A percentile compares a stretch with the other conserved stretches of the same genome.
phyloP scores from a whole-genome alignment of 2,888 invertebrate genomes.

The Acrobasis consociella region DNA sequence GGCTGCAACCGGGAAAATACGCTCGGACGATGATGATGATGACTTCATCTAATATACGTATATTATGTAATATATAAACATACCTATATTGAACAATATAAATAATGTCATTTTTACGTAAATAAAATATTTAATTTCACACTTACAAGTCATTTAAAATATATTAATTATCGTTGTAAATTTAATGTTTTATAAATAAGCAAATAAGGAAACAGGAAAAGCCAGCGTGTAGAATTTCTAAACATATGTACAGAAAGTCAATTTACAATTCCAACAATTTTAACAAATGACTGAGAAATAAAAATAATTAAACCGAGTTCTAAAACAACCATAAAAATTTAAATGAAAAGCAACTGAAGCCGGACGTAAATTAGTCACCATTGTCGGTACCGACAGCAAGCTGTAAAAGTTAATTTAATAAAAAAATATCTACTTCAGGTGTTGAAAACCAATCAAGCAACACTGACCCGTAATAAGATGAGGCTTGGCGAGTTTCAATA shows the following conservation, averaged over 20 bases:
- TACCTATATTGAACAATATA: too few relatives aligned
- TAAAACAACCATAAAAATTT: conserved; percentile 52
- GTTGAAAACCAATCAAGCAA: conserved; percentile 79
- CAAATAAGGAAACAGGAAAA: background rate
- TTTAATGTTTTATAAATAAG: background rate
- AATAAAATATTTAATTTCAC: too few relatives aligned
- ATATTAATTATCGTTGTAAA: background rate
- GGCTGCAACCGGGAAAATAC: too few relatives aligned
- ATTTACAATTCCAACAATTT: conserved; percentile 37
- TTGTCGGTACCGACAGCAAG: conserved; percentile 55
- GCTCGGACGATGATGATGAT: too few relatives aligned
- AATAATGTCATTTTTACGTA: too few relatives aligned
- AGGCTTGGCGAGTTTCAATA: conserved; percentile 33
- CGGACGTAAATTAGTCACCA: conserved; percentile 69
- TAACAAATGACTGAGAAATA: conserved; percentile 41
- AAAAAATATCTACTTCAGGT: conserved; percentile 73
- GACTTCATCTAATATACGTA: too few relatives aligned
- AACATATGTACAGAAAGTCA: conserved; percentile 24
- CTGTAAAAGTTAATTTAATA: conserved; percentile 73
- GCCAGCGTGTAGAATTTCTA: background rate
- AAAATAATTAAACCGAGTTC: conserved; percentile 52
- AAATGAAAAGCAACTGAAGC: conserved; percentile 59
- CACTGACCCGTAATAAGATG: conserved; percentile 77
- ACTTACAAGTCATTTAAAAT: too few relatives aligned
- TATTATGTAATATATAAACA: too few relatives aligned